phyloP scores from a whole-genome alignment of 1,140 invertebrate genomes.

The Muscidifurax raptorellus region DNA sequence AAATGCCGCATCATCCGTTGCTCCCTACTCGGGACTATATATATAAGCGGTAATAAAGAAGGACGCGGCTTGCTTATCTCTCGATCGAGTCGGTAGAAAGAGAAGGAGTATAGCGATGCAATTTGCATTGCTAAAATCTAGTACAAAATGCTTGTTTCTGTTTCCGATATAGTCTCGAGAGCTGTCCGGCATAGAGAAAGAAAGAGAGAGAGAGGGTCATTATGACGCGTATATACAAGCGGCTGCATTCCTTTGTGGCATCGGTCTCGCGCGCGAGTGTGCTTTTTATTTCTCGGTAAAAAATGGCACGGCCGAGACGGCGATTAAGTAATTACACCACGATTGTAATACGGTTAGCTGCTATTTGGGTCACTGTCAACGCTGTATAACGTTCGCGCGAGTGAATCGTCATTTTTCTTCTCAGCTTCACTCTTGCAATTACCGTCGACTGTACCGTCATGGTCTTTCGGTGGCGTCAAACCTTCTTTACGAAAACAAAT shows the following conservation, averaged over 20 bases:
- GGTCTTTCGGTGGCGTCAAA: no score
- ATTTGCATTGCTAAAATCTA: slow-evolving; percentile 48
- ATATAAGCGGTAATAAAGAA: neutral
- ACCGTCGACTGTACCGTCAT: no score
- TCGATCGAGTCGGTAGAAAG: neutral
- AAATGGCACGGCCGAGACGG: neutral
- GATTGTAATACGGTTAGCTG: neutral
- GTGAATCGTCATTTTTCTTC: no score
- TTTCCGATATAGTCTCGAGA: slow-evolving; percentile 13
- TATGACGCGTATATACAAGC: neutral
- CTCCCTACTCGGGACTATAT: neutral
- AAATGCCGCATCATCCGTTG: slow-evolving; percentile 23
- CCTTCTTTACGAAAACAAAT: no score
- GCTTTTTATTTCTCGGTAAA: neutral
- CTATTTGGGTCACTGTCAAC: neutral
- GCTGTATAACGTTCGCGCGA: no score
- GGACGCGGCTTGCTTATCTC: slow-evolving; percentile 12
- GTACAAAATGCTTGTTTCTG: slow-evolving; percentile 47
- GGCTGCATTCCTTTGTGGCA: neutral
- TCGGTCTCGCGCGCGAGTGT: neutral
- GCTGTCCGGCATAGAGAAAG: neutral
- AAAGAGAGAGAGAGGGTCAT: neutral
- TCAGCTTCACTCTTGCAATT: no score
- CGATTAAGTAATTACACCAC: neutral
- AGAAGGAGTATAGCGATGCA: slow-evolving; percentile 17